Evolutionary conservation across 2,113 vertebrate genomes (phyloP), one percentile per base, ranked within the genome.

Genomic region (Cephalopterus ornatus): DNA sequence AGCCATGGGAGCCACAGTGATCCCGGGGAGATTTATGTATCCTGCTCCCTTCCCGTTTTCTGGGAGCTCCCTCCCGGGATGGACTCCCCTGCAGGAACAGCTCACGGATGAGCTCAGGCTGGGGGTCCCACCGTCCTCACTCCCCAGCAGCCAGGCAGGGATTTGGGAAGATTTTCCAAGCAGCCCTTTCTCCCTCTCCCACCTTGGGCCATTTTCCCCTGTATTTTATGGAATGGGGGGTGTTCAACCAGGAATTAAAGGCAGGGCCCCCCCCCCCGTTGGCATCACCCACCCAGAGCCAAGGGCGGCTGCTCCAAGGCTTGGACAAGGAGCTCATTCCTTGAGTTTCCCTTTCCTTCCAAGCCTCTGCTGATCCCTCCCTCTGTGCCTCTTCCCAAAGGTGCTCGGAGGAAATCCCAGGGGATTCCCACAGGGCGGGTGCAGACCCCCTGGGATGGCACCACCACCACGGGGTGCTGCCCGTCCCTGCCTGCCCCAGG

Each of bases 1-100:
- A 20, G 16, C 14, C 4, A 4, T 0, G 77, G 59, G 46, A 42
- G 56, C 49, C 37, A 8, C 5, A 1, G 3, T 1, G 27, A 28
- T 20, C 27, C 73, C 3, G 28, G 44, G 66, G 37, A 30, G 50
- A 18, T 1, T 3, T 5, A 8, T 8, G 66, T 11, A 7, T 27
- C 52, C 61, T 20, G 30, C 5, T 35, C 32, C 46, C 67, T 50
- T 26, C 52, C 5, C 16, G 0, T 11, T 27, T n/a, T 21, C 44
- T 19, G 6, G 33, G 24, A 61, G 9, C 23, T 37, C 12, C 27
- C 61, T 63, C 56, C 14, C 3, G 12, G 37, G 37, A 41, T 11
- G 3, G 27, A 8, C 27, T 15, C 28, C 47, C 4, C 53, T 4
- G 27, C 46, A 21, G 24, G 79, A 20, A 58, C 70, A 90, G 92